Base-by-base conservation (phyloP, 2,113 vertebrate genomes). In the Pteronura brasiliensis region DNA sequence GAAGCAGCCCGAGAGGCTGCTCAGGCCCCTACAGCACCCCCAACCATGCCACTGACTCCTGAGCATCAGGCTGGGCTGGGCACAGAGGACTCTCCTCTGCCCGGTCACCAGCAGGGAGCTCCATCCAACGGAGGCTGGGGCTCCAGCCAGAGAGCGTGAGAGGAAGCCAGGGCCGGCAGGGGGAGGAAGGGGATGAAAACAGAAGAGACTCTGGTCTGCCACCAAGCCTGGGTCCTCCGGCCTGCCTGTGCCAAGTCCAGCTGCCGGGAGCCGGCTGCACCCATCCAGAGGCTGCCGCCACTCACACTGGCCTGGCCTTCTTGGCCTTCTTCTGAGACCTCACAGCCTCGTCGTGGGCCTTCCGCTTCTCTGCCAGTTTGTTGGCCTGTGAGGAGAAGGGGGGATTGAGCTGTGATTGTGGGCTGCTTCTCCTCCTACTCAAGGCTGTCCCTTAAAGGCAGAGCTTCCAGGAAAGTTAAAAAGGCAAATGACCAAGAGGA, bases 291-390 rank as follows among this genome's bases (percentile, higher is more conserved):
- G 7, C 20, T 9, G 0, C 0, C 0, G 1, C 36, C 10, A 1
- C 29, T 98, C 98, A 99, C 0, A 57, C 95, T 1, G 97, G 97
- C 97, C 98, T 97, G 0, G 98, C 97, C 97, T 97, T 99, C 97
- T 27, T 99, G 87, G 99, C 99, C 97, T 99, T 99, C 96, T 99
- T 99, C 97, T 99, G 99, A 15, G 99, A 96, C 95, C 99, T 99
- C 65, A 98, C 42, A 0, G 99, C 98, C 0, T 99, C 99, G 0
- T 99, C 99, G 0, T 99, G 99, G 65, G 99, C 99, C 97, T 99
- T 99, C 95, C 99, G 99, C 98, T 99, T 99, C 0, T 99, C 99
- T 1, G 99, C 98, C 1, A 99, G 99, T 97, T 99, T 99, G 98
- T 99, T 99, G 0, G 99, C 99, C 99, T 99, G 98, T 59, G 31